Conservation (phyloP, 2,113 vertebrate genomes). For the Lophura nycthemera region DNA sequence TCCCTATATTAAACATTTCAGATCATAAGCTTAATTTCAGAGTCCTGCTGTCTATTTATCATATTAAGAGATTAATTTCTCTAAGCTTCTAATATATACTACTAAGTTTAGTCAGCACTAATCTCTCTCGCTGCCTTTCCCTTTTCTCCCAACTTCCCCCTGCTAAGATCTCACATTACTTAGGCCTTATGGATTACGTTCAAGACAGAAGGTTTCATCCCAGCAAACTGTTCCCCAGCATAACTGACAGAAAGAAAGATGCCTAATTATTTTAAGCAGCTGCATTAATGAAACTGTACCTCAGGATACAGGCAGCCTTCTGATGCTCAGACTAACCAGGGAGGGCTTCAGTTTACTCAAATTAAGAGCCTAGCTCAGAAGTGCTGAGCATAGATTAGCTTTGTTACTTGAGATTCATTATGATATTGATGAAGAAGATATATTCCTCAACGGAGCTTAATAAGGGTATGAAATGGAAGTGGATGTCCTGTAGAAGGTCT, state of each 20-base stretch:
- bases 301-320: background rate
- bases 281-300: background rate
- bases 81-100: background rate
- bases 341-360: background rate
- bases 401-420: background rate
- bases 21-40: background rate
- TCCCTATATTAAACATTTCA: background rate
- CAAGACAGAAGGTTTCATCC: background rate
- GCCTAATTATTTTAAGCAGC: constrained; percentile 1
- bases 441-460: background rate
- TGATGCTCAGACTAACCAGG: background rate
- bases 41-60: background rate
- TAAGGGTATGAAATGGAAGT: background rate
- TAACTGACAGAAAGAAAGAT: background rate
- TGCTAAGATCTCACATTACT: background rate
- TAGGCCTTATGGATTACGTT: background rate
- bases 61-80: constrained; percentile 10
- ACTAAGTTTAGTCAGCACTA: constrained; percentile 35
- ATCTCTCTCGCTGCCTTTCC: constrained; percentile 7
- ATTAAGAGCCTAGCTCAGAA: background rate
- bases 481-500: background rate
- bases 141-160: background rate
- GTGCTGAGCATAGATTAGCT: background rate
- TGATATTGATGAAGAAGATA: background rate
- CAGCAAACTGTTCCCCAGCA: background rate